Percentiles rank a stretch among this genome's conserved stretches.
Conservation (phyloP, 2,797 vertebrate genomes). For the Schizothorax lantsangensis region DNA sequence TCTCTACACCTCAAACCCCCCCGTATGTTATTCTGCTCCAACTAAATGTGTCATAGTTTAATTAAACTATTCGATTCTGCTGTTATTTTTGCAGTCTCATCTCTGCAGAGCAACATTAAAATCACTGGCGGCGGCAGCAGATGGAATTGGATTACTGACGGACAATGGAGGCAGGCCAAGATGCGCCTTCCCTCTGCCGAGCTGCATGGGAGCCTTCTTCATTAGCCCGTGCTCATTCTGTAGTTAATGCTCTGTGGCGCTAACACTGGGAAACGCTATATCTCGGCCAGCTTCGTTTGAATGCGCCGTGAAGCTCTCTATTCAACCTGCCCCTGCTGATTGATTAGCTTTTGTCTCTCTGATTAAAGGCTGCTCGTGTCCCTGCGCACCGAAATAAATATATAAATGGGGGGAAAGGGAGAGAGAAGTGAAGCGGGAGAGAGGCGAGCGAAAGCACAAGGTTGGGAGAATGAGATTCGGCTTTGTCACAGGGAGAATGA, state of each 20-base stretch:
- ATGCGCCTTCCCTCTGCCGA: constrained; percentile 5
- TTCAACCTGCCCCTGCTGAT: constrained; percentile 60
- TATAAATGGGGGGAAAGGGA: constrained; percentile 42
- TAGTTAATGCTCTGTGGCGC: constrained; percentile 43
- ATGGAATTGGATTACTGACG: constrained; percentile 53
- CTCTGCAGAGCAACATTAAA: constrained; percentile 51
- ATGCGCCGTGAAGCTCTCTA: constrained; percentile 53
- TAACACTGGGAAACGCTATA: constrained; percentile 20
- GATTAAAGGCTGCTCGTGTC: constrained; percentile 63
- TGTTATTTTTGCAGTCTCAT: constrained; percentile 45
- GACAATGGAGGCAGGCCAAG: constrained; percentile 57
- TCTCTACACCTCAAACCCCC: background rate
- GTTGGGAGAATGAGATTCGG: constrained; percentile 38
- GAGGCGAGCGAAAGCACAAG: constrained; percentile 18
- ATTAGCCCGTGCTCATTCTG: constrained; percentile 43
- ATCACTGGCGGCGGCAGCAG: constrained; percentile 38
- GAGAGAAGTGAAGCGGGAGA: constrained; percentile 25
- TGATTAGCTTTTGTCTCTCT: constrained; percentile 67
- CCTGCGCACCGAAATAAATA: constrained; percentile 45
- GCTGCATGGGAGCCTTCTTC: constrained; percentile 20
- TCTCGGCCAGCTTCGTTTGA: constrained; percentile 37
- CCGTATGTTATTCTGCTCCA: background rate
- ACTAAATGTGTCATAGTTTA: constrained; percentile 27
- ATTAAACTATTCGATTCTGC: constrained; percentile 28
- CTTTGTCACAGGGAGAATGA: constrained; percentile 58